Evolutionary conservation across 2,888 invertebrate species (phyloP).

Genomic region (Drosophila aldrichi): DNA sequence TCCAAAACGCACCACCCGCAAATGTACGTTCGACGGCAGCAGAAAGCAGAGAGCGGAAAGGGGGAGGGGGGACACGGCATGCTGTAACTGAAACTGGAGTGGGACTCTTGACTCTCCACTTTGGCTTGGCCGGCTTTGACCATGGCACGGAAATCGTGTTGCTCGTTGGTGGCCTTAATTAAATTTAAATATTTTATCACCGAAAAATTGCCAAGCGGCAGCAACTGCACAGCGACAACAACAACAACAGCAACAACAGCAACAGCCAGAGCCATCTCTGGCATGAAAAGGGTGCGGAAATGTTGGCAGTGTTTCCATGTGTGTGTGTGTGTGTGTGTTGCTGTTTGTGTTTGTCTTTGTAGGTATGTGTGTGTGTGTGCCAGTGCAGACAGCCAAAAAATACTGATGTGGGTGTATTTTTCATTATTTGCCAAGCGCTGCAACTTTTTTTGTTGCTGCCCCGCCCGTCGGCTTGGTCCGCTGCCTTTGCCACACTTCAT

Average conservation of each 20-base stretch:
- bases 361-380: constrained; percentile 34
- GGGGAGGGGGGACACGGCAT: neutral
- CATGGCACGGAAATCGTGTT: constrained; percentile 74
- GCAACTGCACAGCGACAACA: constrained; percentile 72
- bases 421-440: constrained; percentile 79
- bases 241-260: constrained; percentile 52
- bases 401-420: constrained; percentile 81
- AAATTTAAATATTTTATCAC: constrained; percentile 86
- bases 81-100: constrained; percentile 12
- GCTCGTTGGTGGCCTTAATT: constrained; percentile 85
- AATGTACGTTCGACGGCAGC: constrained; percentile 28
- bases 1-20: constrained; percentile 70
- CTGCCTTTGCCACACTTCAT: constrained; percentile 83
- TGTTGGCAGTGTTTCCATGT: constrained; percentile 38
- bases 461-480: constrained; percentile 23
- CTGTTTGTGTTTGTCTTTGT: constrained; percentile 39
- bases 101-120: constrained; percentile 5
- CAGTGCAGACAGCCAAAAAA: constrained; percentile 79
- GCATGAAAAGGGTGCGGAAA: constrained; percentile 78
- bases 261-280: constrained; percentile 37
- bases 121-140: constrained; percentile 66
- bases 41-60: too few species aligned
- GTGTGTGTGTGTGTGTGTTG: constrained; percentile 16
- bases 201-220: constrained; percentile 83
- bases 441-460: constrained; percentile 65